Evolutionary conservation across 2,113 vertebrate genomes (phyloP).

Genomic region (Heterochromis multidens): DNA sequence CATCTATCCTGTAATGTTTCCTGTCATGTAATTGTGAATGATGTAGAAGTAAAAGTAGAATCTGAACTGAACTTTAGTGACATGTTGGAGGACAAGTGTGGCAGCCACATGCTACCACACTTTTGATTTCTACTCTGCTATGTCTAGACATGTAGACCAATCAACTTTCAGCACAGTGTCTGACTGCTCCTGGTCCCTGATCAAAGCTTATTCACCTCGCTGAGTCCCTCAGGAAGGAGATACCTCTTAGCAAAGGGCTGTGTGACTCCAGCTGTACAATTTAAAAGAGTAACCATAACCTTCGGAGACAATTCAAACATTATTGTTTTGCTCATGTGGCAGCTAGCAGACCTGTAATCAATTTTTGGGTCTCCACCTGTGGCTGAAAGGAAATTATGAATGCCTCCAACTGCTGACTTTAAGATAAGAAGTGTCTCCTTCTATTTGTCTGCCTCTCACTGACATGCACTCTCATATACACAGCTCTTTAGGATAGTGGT

Average conservation of each 20-base stretch:
- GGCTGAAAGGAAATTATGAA: neutral
- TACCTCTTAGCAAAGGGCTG: neutral
- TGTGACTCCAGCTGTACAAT: neutral
- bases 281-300: neutral
- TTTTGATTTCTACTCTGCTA: neutral
- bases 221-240: neutral
- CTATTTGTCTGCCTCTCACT: neutral
- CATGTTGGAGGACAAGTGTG: neutral
- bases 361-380: constrained; percentile 7
- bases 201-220: neutral
- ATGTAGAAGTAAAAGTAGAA: neutral
- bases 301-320: neutral
- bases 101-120: neutral
- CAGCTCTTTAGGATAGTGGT: neutral
- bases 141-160: constrained; percentile 15
- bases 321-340: neutral
- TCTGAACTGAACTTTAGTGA: neutral
- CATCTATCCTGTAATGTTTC: neutral
- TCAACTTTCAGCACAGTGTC: neutral
- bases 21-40: neutral
- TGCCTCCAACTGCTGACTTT: neutral
- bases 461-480: neutral
- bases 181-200: neutral
- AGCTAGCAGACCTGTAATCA: neutral
- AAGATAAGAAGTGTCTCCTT: neutral